Base-by-base conservation (phyloP, 2,888 invertebrate species). In the Cactoblastis cactorum region DNA sequence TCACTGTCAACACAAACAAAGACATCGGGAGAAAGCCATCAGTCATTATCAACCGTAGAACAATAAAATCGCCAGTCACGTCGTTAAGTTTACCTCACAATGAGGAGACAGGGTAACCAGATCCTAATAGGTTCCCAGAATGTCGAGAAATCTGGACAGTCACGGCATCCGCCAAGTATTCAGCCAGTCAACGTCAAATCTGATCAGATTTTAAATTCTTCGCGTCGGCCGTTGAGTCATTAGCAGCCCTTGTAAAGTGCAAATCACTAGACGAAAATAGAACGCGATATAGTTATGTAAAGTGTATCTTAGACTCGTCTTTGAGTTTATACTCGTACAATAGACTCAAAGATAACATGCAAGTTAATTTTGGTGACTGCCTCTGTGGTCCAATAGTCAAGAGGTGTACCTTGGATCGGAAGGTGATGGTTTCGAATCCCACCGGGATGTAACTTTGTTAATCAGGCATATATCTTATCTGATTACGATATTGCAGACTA, bases 21-120 rank as follows among this genome's bases (percentile, higher is more conserved):
- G 86, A 85, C 80, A 80, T 71, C 70, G 66, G 63, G 79, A 73
- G 77, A 80, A 80, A 85, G 77, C 77, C 85, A 87, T 86, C 85
- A 80, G 76, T 85, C 88, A 88, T 87, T 88, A 88, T 78, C 84
- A 81, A 74, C 65, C 71, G 70, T 71, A 76, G 82, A 83, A 87
- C 83, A 87, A 88, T 87, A 76, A 81, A 87, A 74, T 65, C 58
- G 67, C 80, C 62, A 80, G 76, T 88, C 87, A 88, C 66, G 77
- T 83, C 84, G 87, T 86, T 86, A 84, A 67, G 81, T 76, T 69
- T 77, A 78, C 77, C 77, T 71, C 69, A 74, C 69, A 76, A 74
- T 69, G 67, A 33, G 14, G 51, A 45, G 57, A 55, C 56, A 71
- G 65, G 67, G 70, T 69, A 74, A 63, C 65, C 65, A 60, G 57